Base-by-base conservation (phyloP, 2,797 vertebrate species). In the Cyclopterus lumpus region DNA sequence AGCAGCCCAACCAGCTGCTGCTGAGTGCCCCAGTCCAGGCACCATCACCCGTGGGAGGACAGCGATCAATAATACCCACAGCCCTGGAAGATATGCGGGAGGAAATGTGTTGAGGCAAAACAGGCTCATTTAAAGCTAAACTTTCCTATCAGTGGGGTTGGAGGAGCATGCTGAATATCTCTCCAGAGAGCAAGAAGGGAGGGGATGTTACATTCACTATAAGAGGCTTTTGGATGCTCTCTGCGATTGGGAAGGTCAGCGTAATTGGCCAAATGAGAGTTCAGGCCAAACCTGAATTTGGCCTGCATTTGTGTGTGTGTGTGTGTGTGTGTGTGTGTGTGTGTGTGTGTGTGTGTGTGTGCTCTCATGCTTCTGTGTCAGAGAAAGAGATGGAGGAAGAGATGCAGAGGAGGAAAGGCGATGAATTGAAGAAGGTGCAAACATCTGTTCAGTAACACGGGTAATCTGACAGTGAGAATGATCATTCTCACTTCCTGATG, bases 31-130 rank as follows among this genome's bases (percentile, higher is more conserved):
- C 75, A 63, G 82, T 87, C 85, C 85, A 89, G 88, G 87, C 90
- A 88, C 86, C 82, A 72, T 76, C 84, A 90, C 91, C 83, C 86
- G 62, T 67, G 90, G 92, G 93, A 93, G 59, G 80, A 81, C 69
- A 20, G 71, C 83, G 79, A 93, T 94, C 92, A 91, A 94, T 93
- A 93, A 93, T 93, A 91, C 86, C 87, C 85, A 90, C 89, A 88
- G 80, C 70, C 81, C 90, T 88, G 87, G 83, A 92, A 91, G 90
- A 92, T 87, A 86, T 85, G 82, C 75, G 55, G 86, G 82, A 90
- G 90, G 88, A 89, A 92, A 93, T 89, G 84, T 91, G 90, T 92
- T 79, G 84, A 93, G 86, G 91, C 88, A 92, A 93, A 94, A 92
- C 88, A 90, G 88, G 86, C 91, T 90, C 87, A 91, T 93, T 92